Percentiles rank a stretch among this genome's conserved stretches.
These are phyloP conservation scores for Pangasius macronema DNA, from an alignment of 2,797 vertebrate genomes.

Conservation along the genomic window DNA sequence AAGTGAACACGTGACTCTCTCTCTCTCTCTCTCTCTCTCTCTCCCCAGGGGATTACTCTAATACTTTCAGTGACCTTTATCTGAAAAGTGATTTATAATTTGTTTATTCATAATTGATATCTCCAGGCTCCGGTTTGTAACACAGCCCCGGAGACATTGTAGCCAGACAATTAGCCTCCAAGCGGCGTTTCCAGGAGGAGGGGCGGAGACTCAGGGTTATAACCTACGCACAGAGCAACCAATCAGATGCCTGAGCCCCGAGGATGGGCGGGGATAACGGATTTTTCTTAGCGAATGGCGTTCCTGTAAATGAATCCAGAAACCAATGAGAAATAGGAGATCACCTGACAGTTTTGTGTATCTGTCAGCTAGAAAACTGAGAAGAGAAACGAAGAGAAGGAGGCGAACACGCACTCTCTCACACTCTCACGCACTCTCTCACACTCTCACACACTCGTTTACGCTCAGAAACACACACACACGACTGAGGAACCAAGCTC, in stretches of 20 bases:
- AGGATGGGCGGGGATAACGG: constrained; percentile 55
- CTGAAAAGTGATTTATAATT: not conserved
- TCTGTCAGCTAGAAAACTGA: constrained; percentile 49
- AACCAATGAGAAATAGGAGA: constrained; percentile 64
- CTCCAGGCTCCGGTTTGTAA: not conserved
- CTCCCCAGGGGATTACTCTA: not conserved
- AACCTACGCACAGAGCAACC: constrained; percentile 46
- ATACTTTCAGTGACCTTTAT: constrained; percentile 23
- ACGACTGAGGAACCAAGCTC: constrained; percentile 43
- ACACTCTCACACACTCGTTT: not conserved
- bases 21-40: not conserved
- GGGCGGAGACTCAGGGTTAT: not conserved
- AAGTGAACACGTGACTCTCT: not conserved
- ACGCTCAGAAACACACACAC: no score
- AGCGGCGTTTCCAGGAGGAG: constrained; percentile 23
- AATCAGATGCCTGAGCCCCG: constrained; percentile 22
- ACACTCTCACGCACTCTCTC: not conserved
- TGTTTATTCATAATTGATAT: constrained; percentile 12
- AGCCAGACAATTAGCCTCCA: constrained; percentile 26
- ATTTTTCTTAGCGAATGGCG: constrained; percentile 61
- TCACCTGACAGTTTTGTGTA: constrained; percentile 35
- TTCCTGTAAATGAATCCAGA: not conserved
- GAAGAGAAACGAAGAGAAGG: constrained; percentile 30
- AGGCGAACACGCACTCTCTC: not conserved
- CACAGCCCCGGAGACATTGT: not conserved